Base-by-base conservation (phyloP, 2,797 vertebrate genomes). In the Arnoldichthys spilopterus region DNA sequence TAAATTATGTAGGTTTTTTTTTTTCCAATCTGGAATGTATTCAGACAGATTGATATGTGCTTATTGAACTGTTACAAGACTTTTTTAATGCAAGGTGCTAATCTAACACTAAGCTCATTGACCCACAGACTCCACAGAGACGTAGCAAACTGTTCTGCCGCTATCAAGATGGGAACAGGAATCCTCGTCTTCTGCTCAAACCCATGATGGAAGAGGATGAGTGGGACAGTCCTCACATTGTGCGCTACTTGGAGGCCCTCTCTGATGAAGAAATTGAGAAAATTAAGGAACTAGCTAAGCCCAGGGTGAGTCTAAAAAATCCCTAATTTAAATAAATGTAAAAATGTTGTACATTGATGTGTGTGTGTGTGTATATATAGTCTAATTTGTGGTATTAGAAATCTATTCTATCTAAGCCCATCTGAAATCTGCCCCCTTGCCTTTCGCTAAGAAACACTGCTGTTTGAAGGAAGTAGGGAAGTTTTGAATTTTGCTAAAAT, bases 221-320 rank as follows among this genome's bases (percentile, higher is more conserved):
- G 80, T 99, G 98, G 98, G 97, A 99, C 82, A 98, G 94, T 74
- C 98, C 98, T 0, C 95, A 89, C 49, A 98, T 99, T n/a, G 96
- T 99, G 0, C 93, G 98, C 68, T 98, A 95, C 88, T 93, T 97
- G 26, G 85, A 98, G 0, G 77, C 95, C 30, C 92, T 99, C 84
- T 96, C 95, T 2, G 85, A 97, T 20, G 86, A 93, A 62, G 97
- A 98, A 88, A 98, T 97, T 0, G 91, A 92, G 79, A 97, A 93
- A 89, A 97, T 99, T 80, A 99, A 98, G 80, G 92, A 96, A 75
- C 83, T 99, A 13, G 96, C 98, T 1, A 99, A 97, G 87, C 98
- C 98, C 84, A 95, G 89, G 91, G 98, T 98, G 85, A 91, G 95
- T 71, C 2, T 0, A 61, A 59, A 24, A 9, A 47, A 5, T 2